Evolutionary conservation across 2,888 invertebrate species (phyloP).

Genomic region (Tenthredo livida): DNA sequence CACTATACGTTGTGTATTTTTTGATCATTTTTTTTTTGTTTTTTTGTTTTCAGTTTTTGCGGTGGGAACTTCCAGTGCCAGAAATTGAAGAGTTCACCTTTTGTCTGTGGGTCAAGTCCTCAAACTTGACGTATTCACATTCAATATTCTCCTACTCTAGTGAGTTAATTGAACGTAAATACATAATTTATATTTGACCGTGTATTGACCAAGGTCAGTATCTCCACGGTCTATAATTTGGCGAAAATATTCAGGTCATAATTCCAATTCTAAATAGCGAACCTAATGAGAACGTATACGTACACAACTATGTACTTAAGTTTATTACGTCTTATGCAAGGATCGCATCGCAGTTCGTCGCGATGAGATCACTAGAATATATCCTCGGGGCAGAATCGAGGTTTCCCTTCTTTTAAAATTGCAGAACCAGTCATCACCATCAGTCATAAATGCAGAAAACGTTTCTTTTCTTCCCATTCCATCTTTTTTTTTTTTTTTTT

Average conservation of each 20-base stretch:
- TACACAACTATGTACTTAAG: neutral
- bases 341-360: too few species aligned
- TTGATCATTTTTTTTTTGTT: too few species aligned
- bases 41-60: constrained; percentile 77
- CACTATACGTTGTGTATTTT: too few species aligned
- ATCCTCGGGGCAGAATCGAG: neutral
- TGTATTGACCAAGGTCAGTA: neutral
- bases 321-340: neutral
- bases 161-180: constrained; percentile 73
- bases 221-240: neutral
- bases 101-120: constrained; percentile 80
- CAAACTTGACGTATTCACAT: constrained; percentile 79
- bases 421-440: neutral
- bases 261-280: neutral
- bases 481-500: neutral
- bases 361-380: neutral
- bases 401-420: neutral
- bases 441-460: neutral
- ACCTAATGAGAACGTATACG: neutral
- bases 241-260: neutral
- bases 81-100: constrained; percentile 80
- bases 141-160: constrained; percentile 81
- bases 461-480: neutral
- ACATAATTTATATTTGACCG: neutral
- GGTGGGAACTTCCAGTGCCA: constrained; percentile 79